phyloP scores from a whole-genome alignment of 2,797 vertebrate species.

The Gymnopithys bicolor region DNA sequence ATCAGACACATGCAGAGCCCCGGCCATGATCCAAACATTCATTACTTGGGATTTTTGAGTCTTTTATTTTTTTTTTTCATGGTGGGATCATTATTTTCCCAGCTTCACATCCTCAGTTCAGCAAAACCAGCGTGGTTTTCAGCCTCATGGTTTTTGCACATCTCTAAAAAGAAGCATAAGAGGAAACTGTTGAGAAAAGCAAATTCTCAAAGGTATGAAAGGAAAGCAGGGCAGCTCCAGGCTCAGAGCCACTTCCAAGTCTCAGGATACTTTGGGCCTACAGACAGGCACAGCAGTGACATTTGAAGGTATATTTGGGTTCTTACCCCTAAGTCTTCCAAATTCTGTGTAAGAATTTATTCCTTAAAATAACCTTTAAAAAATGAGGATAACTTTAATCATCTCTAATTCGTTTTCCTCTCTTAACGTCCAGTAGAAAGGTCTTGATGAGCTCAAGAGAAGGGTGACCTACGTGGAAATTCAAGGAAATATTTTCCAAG shows the following conservation, averaged over 20 bases:
- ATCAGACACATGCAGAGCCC: conserved; percentile 17
- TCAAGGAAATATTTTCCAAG: background rate
- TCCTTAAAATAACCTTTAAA: background rate
- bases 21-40: background rate
- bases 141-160: background rate
- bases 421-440: background rate
- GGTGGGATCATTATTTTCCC: conserved; percentile 6
- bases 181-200: background rate
- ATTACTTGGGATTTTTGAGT: background rate
- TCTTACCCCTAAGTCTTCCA: background rate
- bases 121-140: background rate
- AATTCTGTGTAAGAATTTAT: background rate
- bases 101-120: background rate
- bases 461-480: background rate
- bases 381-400: background rate
- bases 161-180: background rate
- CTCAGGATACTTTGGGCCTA: background rate
- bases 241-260: background rate
- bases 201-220: background rate
- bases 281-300: background rate
- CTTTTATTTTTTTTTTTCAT: background rate
- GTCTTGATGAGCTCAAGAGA: background rate
- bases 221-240: background rate
- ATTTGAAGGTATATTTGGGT: background rate
- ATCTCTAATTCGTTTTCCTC: background rate